phyloP scores from a whole-genome alignment of 2,797 vertebrate species.

The Melanotaenia boesemani region DNA sequence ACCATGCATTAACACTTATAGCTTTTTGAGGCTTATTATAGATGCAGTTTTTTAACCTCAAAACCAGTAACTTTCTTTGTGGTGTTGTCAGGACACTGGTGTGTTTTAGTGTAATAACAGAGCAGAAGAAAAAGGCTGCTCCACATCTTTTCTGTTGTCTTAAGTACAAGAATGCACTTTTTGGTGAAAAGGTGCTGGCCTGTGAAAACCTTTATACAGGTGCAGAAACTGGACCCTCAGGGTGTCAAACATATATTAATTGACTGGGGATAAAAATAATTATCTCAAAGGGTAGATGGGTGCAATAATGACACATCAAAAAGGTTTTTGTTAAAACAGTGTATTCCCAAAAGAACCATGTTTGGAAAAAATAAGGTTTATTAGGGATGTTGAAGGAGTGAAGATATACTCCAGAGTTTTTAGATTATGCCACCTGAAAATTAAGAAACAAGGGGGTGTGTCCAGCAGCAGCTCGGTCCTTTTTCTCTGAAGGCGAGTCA shows the following conservation, averaged over 20 bases:
- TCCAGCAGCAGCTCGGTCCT: slow-evolving; percentile 61
- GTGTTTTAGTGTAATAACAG: background rate
- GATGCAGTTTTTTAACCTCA: background rate
- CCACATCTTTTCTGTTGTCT: slow-evolving; percentile 9
- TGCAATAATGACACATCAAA: slow-evolving; percentile 60
- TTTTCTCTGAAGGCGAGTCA: slow-evolving; percentile 45
- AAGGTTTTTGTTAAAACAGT: slow-evolving; percentile 45
- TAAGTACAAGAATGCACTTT: slow-evolving; percentile 8
- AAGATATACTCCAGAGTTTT: background rate
- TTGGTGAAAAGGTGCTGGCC: background rate
- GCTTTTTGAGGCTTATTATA: background rate
- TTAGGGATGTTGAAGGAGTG: background rate
- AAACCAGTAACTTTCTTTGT: background rate
- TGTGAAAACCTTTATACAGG: slow-evolving; percentile 36
- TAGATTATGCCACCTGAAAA: background rate
- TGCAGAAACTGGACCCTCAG: slow-evolving; percentile 46
- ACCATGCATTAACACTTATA: background rate
- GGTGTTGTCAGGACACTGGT: background rate
- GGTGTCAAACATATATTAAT: slow-evolving; percentile 29
- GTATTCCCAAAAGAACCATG: slow-evolving; percentile 7
- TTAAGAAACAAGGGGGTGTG: slow-evolving; percentile 44
- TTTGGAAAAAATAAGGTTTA: slow-evolving; percentile 26
- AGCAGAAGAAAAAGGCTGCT: background rate
- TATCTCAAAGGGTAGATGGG: slow-evolving; percentile 48
- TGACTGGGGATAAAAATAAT: slow-evolving; percentile 33